A percentile compares a stretch with the other conserved stretches of the same genome.
phyloP scores from a whole-genome alignment of 2,113 vertebrate species.

The Seriola rivoliana region DNA sequence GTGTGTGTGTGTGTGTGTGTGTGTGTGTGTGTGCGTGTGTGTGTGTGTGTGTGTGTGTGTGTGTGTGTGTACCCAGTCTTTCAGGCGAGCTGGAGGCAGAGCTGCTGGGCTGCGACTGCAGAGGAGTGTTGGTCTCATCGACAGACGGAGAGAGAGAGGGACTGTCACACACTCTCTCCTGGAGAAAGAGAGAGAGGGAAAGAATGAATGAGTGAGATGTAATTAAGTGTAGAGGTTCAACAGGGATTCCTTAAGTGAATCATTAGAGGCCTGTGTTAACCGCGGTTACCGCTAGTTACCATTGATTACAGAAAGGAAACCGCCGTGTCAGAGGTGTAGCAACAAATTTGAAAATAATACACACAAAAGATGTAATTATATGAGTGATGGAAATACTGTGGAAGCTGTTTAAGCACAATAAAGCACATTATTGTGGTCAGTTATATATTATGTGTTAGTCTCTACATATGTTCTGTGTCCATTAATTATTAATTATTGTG shows the following conservation, averaged over 20 bases:
- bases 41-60: background rate
- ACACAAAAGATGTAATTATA: background rate
- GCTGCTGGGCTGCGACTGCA: constrained; percentile 91
- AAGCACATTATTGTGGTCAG: no score
- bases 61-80: constrained; percentile 84
- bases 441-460: no score
- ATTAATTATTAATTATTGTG: no score
- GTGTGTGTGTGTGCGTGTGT: no score
- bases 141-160: constrained; percentile 90
- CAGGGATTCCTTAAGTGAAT: background rate
- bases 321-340: background rate
- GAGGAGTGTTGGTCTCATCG: constrained; percentile 89
- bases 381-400: background rate
- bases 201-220: background rate
- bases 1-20: constrained; percentile 20
- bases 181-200: background rate
- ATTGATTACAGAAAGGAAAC: background rate
- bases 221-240: background rate
- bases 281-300: background rate
- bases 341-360: background rate
- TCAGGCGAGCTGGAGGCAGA: constrained; percentile 93
- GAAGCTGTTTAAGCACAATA: background rate
- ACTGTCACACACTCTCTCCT: constrained; percentile 91
- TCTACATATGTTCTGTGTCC: no score
- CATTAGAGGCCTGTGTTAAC: background rate